Percentiles rank a stretch among this genome's conserved stretches.
These are phyloP conservation scores for Numenius phaeopus DNA, from an alignment of 2,797 vertebrate genomes.

Conservation along the genomic window DNA sequence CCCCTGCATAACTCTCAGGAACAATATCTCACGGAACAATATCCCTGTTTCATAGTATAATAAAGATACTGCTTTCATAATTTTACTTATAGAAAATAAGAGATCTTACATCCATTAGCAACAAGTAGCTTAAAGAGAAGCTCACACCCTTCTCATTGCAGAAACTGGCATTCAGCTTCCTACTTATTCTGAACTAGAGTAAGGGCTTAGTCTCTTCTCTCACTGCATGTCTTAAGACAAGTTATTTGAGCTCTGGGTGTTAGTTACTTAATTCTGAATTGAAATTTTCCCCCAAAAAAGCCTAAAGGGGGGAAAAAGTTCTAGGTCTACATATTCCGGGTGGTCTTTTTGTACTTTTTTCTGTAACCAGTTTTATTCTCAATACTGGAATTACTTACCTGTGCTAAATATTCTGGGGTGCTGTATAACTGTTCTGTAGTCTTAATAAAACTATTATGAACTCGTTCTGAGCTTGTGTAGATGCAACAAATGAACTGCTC, in stretches of 20 bases:
- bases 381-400: neutral
- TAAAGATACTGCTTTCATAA: neutral
- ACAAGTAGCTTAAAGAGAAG: neutral
- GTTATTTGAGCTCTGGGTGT: neutral
- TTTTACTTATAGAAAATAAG: neutral
- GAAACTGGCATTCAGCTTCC: neutral
- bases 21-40: neutral
- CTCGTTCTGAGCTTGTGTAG: neutral
- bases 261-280: neutral
- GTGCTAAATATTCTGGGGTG: neutral
- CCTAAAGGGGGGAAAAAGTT: neutral
- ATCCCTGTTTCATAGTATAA: neutral
- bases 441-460: neutral
- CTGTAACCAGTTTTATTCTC: neutral
- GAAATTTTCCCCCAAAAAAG: neutral
- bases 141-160: neutral
- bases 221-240: neutral
- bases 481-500: neutral
- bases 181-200: neutral
- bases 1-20: neutral
- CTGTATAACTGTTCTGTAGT: neutral
- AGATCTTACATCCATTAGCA: neutral
- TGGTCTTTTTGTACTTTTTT: rapidly evolving
- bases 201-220: neutral
- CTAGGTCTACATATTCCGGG: neutral